Evolutionary conservation across 1,140 invertebrate species (phyloP), one percentile per base, ranked within the genome.

Genomic region (Parapsyche elsis): DNA sequence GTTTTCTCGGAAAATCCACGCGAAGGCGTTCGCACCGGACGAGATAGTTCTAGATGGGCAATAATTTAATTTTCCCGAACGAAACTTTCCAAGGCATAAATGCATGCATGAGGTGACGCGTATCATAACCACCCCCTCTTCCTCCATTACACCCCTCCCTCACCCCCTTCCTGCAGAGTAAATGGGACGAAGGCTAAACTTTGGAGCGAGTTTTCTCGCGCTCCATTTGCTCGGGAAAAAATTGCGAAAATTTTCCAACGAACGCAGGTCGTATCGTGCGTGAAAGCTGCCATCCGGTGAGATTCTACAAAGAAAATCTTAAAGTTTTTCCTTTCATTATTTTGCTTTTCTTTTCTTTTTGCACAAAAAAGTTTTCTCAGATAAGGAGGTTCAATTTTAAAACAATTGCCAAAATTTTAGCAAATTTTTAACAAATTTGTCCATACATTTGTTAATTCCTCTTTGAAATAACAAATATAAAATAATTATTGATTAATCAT

Each of bases 211-310:
- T 76, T 76, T 59, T 59, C 45, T 76, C 74, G 53, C 74, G 74
- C 45, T 76, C 74, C 74, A 76, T 76, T 76, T 76, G 74, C 74
- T 24, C 45, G 45, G n/a, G 53, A 76, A 76, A 76, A 76, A 76
- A 76, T 76, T 38, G 45, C 71, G 46, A 73, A 73, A 53, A 73
- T 73, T 73, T 53, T 53, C n/a, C 46, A 16, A 23, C 46, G 71
- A 53, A 46, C 71, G 38, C 16, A 73, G 21, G 12, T 24, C 64
- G 64, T 26, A 67, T 30, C 64, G 64, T 23, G 64, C 64, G 64
- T 23, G 64, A 67, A 67, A 67, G 64, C 64, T n/a, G 21, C 64
- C 49, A 53, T 53, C 49, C 49, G 49, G 49, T 53, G 49, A 53
- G 49, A 53, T 5, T 14, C 12, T 53, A 12, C 16, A 53, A 16